phyloP scores from a whole-genome alignment of 2,797 vertebrate species.

The Triplophysa bombifrons region DNA sequence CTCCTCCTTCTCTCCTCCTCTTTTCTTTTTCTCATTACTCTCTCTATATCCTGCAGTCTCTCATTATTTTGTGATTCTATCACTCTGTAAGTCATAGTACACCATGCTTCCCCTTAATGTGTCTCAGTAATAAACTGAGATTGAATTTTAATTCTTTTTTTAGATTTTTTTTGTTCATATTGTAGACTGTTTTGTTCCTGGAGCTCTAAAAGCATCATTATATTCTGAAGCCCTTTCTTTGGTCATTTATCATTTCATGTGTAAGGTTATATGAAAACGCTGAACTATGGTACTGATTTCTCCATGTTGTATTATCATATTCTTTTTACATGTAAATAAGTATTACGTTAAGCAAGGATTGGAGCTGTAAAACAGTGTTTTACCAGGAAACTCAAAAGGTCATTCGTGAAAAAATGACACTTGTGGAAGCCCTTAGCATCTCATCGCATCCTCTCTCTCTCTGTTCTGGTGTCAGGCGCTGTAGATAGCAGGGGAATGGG shows the following conservation, averaged over 20 bases:
- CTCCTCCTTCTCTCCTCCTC: conserved; percentile 40
- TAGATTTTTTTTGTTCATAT: conserved; percentile 7
- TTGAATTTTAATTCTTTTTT: conserved; percentile 22
- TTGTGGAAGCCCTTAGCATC: conserved; percentile 74
- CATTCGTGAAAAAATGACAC: conserved; percentile 75
- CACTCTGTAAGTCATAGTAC: conserved; percentile 37
- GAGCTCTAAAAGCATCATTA: conserved; percentile 19
- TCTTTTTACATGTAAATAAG: too few relatives aligned
- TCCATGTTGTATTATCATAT: too few relatives aligned
- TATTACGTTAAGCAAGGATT: neutral
- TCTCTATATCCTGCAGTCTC: conserved; percentile 27
- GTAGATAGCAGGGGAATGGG: conserved; percentile 60
- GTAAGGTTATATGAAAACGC: neutral
- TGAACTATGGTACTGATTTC: neutral
- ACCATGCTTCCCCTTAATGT: conserved; percentile 22
- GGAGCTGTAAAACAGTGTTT: neutral
- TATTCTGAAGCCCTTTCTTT: neutral
- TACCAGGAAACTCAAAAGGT: conserved; percentile 16
- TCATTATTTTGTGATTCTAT: conserved; percentile 38
- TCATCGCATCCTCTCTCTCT: conserved; percentile 56
- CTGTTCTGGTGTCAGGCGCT: conserved; percentile 64
- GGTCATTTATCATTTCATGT: neutral
- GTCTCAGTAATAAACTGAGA: conserved; percentile 35
- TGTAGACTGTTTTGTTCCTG: conserved; percentile 20
- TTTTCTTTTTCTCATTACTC: conserved; percentile 32